phyloP scores from a whole-genome alignment of 2,888 invertebrate genomes.

The Nomada hirtipes region DNA sequence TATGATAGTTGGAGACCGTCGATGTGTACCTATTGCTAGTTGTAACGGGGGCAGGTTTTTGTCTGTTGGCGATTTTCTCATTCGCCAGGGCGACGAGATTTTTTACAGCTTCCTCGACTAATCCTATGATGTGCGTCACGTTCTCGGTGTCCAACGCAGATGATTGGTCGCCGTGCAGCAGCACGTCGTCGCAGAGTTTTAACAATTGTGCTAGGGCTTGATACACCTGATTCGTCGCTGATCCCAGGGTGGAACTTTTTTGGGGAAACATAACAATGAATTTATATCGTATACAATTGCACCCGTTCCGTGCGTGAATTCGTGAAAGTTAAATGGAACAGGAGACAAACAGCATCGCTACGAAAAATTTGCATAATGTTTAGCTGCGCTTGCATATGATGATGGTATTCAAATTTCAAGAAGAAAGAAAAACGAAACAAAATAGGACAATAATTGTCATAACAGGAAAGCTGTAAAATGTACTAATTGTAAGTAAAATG shows the following conservation, averaged over 20 bases:
- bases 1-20: too few relatives aligned
- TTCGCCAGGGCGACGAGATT: slow-evolving; percentile 92
- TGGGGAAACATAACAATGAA: background rate
- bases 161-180: slow-evolving; percentile 90
- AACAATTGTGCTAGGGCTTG: slow-evolving; percentile 94
- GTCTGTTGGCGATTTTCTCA: slow-evolving; percentile 91
- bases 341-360: background rate
- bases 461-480: too few relatives aligned
- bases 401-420: too few relatives aligned
- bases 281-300: too few relatives aligned
- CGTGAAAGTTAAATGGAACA: too few relatives aligned
- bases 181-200: slow-evolving; percentile 95
- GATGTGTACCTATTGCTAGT: slow-evolving; percentile 79
- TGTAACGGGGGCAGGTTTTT: slow-evolving; percentile 79
- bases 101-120: slow-evolving; percentile 91
- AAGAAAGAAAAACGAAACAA: too few relatives aligned
- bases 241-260: slow-evolving; percentile 88
- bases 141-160: slow-evolving; percentile 87
- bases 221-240: slow-evolving; percentile 94
- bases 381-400: too few relatives aligned
- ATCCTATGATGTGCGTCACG: slow-evolving; percentile 89
- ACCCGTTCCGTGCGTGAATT: too few relatives aligned
- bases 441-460: too few relatives aligned
- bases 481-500: too few relatives aligned
- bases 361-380: background rate